These are phyloP conservation scores for Rhinoptilus africanus DNA, from an alignment of 2,113 vertebrate species.

Conservation along the genomic window DNA sequence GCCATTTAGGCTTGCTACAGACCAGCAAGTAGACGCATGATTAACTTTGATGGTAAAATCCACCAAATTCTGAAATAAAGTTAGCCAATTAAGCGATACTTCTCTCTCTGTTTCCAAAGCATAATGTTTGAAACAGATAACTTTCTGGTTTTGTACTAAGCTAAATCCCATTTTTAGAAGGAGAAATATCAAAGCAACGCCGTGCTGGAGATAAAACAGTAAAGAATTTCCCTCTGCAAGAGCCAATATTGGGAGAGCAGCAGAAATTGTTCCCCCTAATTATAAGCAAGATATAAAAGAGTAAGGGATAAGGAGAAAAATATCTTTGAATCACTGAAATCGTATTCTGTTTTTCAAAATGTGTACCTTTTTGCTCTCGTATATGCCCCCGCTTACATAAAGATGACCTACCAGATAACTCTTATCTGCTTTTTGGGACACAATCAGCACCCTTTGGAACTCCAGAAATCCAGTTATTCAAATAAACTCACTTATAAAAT, in stretches of 20 bases:
- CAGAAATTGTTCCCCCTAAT: neutral
- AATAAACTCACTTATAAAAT: neutral
- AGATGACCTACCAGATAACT: neutral
- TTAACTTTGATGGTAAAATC: constrained; percentile 23
- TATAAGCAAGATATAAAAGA: neutral
- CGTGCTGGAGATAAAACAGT: neutral
- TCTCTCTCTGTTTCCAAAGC: constrained; percentile 29
- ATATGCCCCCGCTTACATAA: neutral
- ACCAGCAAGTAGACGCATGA: neutral
- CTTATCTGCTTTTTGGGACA: neutral
- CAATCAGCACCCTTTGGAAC: neutral
- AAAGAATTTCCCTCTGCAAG: constrained; percentile 8
- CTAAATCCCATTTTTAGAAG: neutral
- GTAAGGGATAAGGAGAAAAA: neutral
- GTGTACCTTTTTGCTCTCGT: neutral
- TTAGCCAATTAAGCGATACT: constrained; percentile 17
- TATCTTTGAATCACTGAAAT: neutral
- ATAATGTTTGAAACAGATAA: constrained; percentile 40
- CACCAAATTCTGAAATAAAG: constrained; percentile 5
- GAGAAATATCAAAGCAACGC: neutral
- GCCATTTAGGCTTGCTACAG: neutral
- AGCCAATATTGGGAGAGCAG: neutral
- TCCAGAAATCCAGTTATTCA: neutral
- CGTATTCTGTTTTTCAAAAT: neutral
- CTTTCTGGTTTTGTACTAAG: constrained; percentile 44